Conservation (phyloP, 2,888 invertebrate species). For the Melinopterus prodromus region DNA sequence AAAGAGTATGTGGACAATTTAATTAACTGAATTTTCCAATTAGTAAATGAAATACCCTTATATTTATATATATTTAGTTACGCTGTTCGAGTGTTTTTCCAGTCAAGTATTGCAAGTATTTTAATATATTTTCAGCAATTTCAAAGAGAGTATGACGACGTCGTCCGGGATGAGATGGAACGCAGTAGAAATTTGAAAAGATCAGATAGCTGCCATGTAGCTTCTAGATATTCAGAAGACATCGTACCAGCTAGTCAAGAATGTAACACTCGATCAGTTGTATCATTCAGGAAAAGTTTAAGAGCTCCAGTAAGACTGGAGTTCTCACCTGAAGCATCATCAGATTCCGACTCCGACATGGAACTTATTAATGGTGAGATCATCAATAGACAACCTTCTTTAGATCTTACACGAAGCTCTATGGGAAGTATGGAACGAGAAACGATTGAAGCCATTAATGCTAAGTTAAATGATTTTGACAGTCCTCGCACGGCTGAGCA, state of each 20-base stretch:
- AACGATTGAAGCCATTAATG: neutral
- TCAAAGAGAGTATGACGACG: slow-evolving; percentile 55
- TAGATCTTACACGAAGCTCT: slow-evolving; percentile 13
- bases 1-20: too few species aligned
- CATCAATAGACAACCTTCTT: slow-evolving; percentile 12
- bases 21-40: too few species aligned
- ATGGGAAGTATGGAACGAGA: neutral
- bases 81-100: too few species aligned
- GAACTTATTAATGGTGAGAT: slow-evolving; percentile 33
- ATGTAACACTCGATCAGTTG: slow-evolving; percentile 27
- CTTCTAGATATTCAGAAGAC: slow-evolving; percentile 25
- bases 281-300: neutral
- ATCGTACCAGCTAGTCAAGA: slow-evolving; percentile 39
- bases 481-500: neutral
- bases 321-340: slow-evolving; percentile 34
- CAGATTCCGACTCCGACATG: slow-evolving; percentile 41
- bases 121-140: slow-evolving; percentile 50
- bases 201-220: neutral
- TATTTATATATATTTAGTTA: too few species aligned
- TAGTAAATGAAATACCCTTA: too few species aligned
- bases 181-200: slow-evolving; percentile 36
- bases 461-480: neutral
- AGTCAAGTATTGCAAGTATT: neutral
- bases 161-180: slow-evolving; percentile 53
- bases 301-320: neutral